These are phyloP conservation scores for Calycopis cecrops DNA, from an alignment of 1,140 invertebrate genomes.

Conservation along the genomic window DNA sequence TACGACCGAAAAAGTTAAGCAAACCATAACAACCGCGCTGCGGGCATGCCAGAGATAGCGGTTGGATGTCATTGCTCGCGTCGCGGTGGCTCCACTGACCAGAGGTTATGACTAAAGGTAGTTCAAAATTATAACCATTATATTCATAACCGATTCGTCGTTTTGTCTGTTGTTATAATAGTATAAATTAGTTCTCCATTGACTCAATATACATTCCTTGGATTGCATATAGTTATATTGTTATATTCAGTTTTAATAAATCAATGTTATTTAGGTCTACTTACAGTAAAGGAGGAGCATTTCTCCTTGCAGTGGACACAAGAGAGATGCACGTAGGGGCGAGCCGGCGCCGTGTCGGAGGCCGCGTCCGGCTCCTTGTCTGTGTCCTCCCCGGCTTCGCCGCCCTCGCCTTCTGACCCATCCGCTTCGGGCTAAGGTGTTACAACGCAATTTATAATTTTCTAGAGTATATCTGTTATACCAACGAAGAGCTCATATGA, in stretches of 20 bases:
- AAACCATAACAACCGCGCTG: too few species aligned
- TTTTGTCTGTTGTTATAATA: too few species aligned
- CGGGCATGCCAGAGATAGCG: too few species aligned
- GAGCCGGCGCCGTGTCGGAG: slow-evolving; percentile 62
- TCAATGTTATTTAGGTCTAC: slow-evolving; percentile 16
- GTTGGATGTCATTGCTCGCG: too few species aligned
- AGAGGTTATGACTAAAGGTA: too few species aligned
- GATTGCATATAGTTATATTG: background rate
- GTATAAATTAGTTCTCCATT: too few species aligned
- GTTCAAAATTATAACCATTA: too few species aligned
- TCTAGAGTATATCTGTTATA: too few species aligned
- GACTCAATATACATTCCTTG: too few species aligned
- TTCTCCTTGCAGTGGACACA: slow-evolving; percentile 85
- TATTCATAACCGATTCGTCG: too few species aligned
- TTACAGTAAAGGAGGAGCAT: slow-evolving; percentile 82
- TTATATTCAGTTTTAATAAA: background rate
- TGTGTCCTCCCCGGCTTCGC: slow-evolving; percentile 52
- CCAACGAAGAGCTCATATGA: background rate
- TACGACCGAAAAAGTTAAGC: too few species aligned
- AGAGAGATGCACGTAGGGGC: slow-evolving; percentile 80
- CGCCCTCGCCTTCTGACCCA: slow-evolving; percentile 44
- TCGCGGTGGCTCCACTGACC: too few species aligned
- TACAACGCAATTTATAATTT: background rate
- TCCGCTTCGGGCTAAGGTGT: slow-evolving; percentile 36
- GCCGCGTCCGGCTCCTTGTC: slow-evolving; percentile 74